Percentiles rank a stretch among this genome's conserved stretches.
Evolutionary conservation across 2,888 invertebrate genomes (phyloP).

Genomic region (Teleogryllus oceanicus): DNA sequence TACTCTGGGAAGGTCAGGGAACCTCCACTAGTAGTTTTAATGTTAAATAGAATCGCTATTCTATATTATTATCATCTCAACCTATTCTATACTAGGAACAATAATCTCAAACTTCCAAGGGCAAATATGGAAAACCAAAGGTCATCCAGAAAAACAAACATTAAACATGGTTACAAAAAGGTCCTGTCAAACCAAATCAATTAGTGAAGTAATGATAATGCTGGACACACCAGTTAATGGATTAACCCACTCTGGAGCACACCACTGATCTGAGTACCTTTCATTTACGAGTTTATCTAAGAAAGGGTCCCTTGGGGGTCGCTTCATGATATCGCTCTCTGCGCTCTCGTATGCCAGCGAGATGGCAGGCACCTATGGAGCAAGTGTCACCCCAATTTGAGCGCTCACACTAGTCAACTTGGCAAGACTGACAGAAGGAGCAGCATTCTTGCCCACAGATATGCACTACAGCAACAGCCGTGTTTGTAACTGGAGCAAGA

Average conservation of each 20-base stretch:
- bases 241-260: slow-evolving; percentile 12
- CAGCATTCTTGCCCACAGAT: not conserved
- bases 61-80: not conserved
- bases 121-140: not conserved
- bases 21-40: slow-evolving; percentile 3
- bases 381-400: not conserved
- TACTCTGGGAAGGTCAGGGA: slow-evolving; percentile 2
- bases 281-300: slow-evolving; percentile 56
- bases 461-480: not conserved
- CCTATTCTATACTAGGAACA: not conserved
- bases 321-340: slow-evolving; percentile 57
- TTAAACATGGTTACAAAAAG: slow-evolving; percentile 18
- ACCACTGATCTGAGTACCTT: slow-evolving; percentile 44
- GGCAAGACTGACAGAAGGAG: not conserved
- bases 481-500: not conserved
- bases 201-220: not conserved
- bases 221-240: not conserved
- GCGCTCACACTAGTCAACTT: slow-evolving; percentile 18
- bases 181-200: slow-evolving; percentile 19
- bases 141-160: not conserved
- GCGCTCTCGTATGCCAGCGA: slow-evolving; percentile 56
- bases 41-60: not conserved
- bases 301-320: slow-evolving; percentile 52
- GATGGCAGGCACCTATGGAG: slow-evolving; percentile 52
- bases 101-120: not conserved